These are phyloP conservation scores for Beris chalybata DNA, from an alignment of 2,888 invertebrate genomes.

Conservation along the genomic window DNA sequence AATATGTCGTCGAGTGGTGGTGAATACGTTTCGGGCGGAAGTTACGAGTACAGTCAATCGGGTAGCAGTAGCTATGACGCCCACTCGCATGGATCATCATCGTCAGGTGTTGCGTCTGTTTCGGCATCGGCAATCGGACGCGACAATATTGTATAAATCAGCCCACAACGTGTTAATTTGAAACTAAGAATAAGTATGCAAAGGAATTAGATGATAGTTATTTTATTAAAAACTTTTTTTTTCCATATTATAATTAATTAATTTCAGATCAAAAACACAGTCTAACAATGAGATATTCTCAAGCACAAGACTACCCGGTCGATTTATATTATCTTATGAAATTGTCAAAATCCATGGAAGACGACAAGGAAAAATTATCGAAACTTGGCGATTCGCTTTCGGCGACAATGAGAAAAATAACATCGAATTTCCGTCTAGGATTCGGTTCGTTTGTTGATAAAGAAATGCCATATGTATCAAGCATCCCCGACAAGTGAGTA, in stretches of 20 bases:
- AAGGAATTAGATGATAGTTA: not conserved
- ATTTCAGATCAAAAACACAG: slow-evolving; percentile 74
- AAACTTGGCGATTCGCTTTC: slow-evolving; percentile 77
- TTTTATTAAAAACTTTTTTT: not conserved
- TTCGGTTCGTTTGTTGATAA: slow-evolving; percentile 96
- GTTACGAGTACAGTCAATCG: slow-evolving; percentile 52
- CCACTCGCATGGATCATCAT: slow-evolving; percentile 44
- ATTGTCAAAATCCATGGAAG: slow-evolving; percentile 97
- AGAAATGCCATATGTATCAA: slow-evolving; percentile 95
- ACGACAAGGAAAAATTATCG: slow-evolving; percentile 95
- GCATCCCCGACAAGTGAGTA: slow-evolving; percentile 85
- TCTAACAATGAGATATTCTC: slow-evolving; percentile 75
- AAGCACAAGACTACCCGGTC: slow-evolving; percentile 94
- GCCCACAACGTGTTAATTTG: slow-evolving; percentile 75
- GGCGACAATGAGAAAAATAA: slow-evolving; percentile 86
- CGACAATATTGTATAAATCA: slow-evolving; percentile 72
- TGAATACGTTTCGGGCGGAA: slow-evolving; percentile 50
- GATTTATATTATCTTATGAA: slow-evolving; percentile 99
- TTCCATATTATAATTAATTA: slow-evolving; percentile 11
- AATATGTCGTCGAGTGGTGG: slow-evolving; percentile 48
- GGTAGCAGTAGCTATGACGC: slow-evolving; percentile 55
- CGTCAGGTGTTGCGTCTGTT: slow-evolving; percentile 47
- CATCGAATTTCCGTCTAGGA: slow-evolving; percentile 88
- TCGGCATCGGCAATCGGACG: slow-evolving; percentile 54
- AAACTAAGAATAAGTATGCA: slow-evolving; percentile 77